Evolutionary conservation across 2,113 vertebrate species (phyloP), one percentile per base, ranked within the genome.

Genomic region (Cheirogaleus medius): DNA sequence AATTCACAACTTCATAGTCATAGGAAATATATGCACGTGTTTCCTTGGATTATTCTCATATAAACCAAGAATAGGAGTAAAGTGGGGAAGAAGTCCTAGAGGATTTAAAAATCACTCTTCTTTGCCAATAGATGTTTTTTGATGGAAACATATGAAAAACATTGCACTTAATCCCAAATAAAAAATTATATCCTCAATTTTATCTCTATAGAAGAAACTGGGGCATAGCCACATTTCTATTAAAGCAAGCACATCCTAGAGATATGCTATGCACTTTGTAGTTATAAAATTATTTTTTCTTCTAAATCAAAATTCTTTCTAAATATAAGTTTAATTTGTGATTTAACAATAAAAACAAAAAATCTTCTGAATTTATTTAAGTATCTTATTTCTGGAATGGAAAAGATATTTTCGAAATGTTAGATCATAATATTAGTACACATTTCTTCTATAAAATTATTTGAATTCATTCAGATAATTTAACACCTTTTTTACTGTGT

Each of bases 331-430:
- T 78, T 83, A 81, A 77, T 47, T 74, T 82, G 4, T 66, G 3
- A 42, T 85, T 96, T 76, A 23, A n/a, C n/a, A 58, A 69, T 14
- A 21, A 82, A 89, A 63, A 14, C 10, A 71, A 56, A 87, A 92
- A 52, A 54, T 71, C 54, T 25, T 56, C 7, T 91, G 54, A 71
- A 54, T 44, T 71, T 84, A 39, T 77, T 82, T 4, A 77, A 56
- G 11, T 37, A 29, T 29, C 8, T 13, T 12, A 44, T 63, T 82
- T 71, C 29, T 37, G 12, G 20, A 76, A 39, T 68, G 7, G 14
- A 47, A 49, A 63, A 39, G 9, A 83, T 4, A 27, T 25, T 77
- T 94, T 73, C 21, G 44, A 82, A 58, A 23, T 49, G 66, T 47
- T 32, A 60, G 81, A 71, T 52, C 29, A 52, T 6, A 56, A 8